Conservation (phyloP, 1,140 invertebrate genomes). For the Sarcophaga bullata region DNA sequence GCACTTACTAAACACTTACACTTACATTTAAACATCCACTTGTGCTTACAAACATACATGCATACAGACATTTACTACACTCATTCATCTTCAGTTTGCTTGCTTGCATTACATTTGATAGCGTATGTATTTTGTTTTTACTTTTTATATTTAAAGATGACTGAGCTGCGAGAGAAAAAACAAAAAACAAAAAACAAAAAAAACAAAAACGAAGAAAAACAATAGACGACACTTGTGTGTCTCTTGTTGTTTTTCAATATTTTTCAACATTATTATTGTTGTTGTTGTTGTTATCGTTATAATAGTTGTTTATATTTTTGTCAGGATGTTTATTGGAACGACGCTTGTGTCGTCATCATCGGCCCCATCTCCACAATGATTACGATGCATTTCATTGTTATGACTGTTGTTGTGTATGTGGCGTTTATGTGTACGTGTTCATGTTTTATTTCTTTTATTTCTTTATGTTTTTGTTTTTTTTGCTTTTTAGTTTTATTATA, state of each 20-base stretch:
- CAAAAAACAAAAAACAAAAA: slow-evolving; percentile 1
- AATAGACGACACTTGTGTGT: slow-evolving; percentile 26
- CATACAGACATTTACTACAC: not conserved
- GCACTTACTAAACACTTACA: not conserved
- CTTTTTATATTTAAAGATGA: not conserved
- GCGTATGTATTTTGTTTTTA: not conserved
- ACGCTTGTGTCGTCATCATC: not conserved
- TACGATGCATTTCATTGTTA: too few relatives aligned
- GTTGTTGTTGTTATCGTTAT: not conserved
- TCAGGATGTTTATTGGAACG: slow-evolving; percentile 28
- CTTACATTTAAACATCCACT: not conserved
- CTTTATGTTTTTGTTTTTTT: too few relatives aligned
- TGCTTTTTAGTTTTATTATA: not conserved
- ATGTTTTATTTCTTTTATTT: too few relatives aligned
- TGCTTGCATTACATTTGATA: not conserved
- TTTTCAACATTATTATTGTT: not conserved
- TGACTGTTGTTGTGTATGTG: too few relatives aligned
- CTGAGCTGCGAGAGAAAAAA: too few relatives aligned
- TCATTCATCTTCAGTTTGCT: not conserved
- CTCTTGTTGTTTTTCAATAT: slow-evolving; percentile 12
- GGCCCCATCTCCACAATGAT: not conserved
- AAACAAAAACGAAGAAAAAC: too few relatives aligned
- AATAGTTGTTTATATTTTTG: not conserved
- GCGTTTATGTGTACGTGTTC: too few relatives aligned
- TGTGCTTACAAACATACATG: too few relatives aligned